Evolutionary conservation across 2,888 invertebrate genomes (phyloP), one percentile per base, ranked within the genome.

Genomic region (Nycteola revayana): DNA sequence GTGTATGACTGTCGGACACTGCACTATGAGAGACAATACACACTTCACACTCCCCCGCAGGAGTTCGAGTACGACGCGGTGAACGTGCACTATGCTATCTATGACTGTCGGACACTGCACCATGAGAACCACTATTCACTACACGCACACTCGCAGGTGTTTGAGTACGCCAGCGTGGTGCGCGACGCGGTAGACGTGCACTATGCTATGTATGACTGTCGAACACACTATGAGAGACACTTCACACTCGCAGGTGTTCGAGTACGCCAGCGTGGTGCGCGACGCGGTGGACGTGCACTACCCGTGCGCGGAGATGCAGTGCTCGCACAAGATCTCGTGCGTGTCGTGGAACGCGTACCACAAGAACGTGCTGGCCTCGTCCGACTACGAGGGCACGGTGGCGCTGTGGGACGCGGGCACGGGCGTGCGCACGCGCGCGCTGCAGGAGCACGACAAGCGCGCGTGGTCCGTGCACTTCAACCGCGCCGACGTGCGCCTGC

Each of bases 381-480:
- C 96, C 35, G 98, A 98, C 86, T 98, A 98, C 80, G 98, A 98
- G 79, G 98, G 98, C 10, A 95, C 95, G 0, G 97, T 98, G 0
- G 94, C 94, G 1, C 92, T 98, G 35, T 98, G 98, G 98, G 98
- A 98, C 85, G 96, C 95, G 0, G 90, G 90, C 21, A 94, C 94
- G 1, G 94, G 94, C 7, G 92, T 93, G 59, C 89, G 93, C 38
- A 93, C 93, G 1, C 91, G 94, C 64, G 92, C 93, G 3, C 61
- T 85, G 32, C 70, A 95, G 76, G 98, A 98, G 75, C 98, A 98
- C 82, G 97, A 98, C 80, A 97, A 97, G 75, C 90, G 98, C 25
- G 96, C 96, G 75, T 98, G 98, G 98, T 96, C 96, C 55, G 97
- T 98, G 21, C 97, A 98, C 85, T 98, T 98, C 82, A 98, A 96